Evolutionary conservation across 64 coral and sea anemone species (phyloP).

Genomic region (Stichodactyla helianthus): DNA sequence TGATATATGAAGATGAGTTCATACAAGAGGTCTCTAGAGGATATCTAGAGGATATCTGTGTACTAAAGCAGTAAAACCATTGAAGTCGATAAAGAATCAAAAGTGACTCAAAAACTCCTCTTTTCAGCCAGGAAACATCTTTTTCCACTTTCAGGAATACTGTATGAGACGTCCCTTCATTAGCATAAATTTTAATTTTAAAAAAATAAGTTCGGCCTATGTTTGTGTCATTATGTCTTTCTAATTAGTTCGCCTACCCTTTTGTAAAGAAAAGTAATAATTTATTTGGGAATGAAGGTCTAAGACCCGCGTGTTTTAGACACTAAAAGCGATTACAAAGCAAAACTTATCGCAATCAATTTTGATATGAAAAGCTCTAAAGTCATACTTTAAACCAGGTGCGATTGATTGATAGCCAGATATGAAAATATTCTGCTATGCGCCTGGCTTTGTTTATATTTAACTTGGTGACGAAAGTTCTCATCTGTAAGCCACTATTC

Average conservation of each 20-base stretch:
- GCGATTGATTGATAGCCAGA: neutral
- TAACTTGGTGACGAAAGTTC: constrained; percentile 2
- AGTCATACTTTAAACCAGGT: neutral
- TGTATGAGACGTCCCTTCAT: neutral
- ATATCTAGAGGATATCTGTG: no score
- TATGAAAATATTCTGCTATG: no score
- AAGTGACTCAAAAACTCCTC: neutral
- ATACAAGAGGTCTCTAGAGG: no score
- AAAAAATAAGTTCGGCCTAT: neutral
- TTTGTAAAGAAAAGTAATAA: neutral
- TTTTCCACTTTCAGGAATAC: neutral
- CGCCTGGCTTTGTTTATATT: neutral
- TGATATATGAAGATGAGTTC: no score
- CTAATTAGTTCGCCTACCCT: neutral
- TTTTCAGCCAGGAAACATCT: neutral
- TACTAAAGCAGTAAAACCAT: neutral
- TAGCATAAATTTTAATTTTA: neutral
- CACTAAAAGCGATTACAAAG: constrained; percentile 5
- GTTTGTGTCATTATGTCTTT: neutral
- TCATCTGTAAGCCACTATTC: neutral
- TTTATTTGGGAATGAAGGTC: neutral
- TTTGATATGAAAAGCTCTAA: neutral
- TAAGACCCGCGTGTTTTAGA: neutral
- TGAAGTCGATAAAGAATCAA: neutral
- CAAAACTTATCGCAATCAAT: neutral